These are phyloP conservation scores for Mellilla xanthometata DNA, from an alignment of 2,888 invertebrate species.

Conservation along the genomic window DNA sequence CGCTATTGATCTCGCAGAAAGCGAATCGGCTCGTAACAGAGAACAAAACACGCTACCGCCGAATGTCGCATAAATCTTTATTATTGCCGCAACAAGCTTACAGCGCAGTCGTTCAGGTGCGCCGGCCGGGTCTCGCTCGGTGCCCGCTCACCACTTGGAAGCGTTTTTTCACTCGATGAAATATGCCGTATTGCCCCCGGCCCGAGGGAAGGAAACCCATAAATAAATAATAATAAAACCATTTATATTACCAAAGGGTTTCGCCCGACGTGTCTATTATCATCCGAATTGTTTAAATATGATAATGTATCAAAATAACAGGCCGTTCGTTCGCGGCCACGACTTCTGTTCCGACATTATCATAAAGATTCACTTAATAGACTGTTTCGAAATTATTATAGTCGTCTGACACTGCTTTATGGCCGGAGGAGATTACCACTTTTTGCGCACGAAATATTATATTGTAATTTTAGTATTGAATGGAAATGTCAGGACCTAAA, in stretches of 20 bases:
- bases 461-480: constrained; percentile 48
- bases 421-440: constrained; percentile 56
- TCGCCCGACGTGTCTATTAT: constrained; percentile 81
- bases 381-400: constrained; percentile 79
- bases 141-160: constrained; percentile 78
- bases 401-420: constrained; percentile 72
- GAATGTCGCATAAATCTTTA: constrained; percentile 82
- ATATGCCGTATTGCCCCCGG: constrained; percentile 77
- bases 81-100: constrained; percentile 82
- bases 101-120: constrained; percentile 76
- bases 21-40: constrained; percentile 78
- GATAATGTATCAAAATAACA: constrained; percentile 82
- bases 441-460: constrained; percentile 43
- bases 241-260: constrained; percentile 83
- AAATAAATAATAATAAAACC: constrained; percentile 83
- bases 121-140: constrained; percentile 72
- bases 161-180: constrained; percentile 80
- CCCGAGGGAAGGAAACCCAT: constrained; percentile 78
- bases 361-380: constrained; percentile 82
- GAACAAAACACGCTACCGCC: constrained; percentile 81
- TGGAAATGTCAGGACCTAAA: constrained; percentile 45
- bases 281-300: constrained; percentile 83
- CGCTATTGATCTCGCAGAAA: constrained; percentile 79
- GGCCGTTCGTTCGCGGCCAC: constrained; percentile 71
- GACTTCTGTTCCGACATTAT: constrained; percentile 79